These are phyloP conservation scores for Sanderia malayensis DNA, from an alignment of 30 jellyfish, hydroid and myxozoan genomes.

Conservation along the genomic window DNA sequence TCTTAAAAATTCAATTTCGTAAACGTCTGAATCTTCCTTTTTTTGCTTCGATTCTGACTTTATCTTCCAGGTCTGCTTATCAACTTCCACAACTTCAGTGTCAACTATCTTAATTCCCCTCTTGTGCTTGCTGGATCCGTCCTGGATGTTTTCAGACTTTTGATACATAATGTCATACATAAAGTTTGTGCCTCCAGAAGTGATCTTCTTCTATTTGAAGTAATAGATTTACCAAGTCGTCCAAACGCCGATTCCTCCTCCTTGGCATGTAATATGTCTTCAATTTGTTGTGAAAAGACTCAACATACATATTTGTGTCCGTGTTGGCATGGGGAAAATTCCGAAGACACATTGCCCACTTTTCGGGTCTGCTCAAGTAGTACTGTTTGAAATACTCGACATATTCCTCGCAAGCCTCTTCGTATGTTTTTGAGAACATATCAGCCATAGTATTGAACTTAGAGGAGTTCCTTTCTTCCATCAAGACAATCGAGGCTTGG, in stretches of 20 bases:
- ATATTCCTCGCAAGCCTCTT: slow-evolving; percentile 26
- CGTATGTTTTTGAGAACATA: slow-evolving; percentile 19
- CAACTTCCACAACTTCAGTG: too few relatives aligned
- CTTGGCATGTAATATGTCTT: slow-evolving; percentile 31
- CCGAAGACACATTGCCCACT: slow-evolving; percentile 53
- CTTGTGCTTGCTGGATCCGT: too few relatives aligned
- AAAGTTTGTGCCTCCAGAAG: too few relatives aligned
- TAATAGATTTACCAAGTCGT: slow-evolving; percentile 30
- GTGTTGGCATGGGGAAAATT: slow-evolving; percentile 47
- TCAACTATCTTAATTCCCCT: too few relatives aligned
- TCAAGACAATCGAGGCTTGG: slow-evolving; percentile 34
- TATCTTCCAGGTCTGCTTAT: too few relatives aligned
- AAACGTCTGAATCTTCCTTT: background rate
- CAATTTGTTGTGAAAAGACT: slow-evolving; percentile 41
- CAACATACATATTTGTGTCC: slow-evolving; percentile 41
- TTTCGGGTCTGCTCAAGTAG: slow-evolving; percentile 50
- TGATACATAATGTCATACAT: too few relatives aligned
- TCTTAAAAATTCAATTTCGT: background rate
- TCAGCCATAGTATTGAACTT: slow-evolving; percentile 47
- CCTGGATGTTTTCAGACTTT: too few relatives aligned
- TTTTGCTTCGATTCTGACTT: too few relatives aligned
- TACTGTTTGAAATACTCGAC: slow-evolving; percentile 26
- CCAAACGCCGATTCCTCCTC: slow-evolving; percentile 19
- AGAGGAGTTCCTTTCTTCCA: slow-evolving; percentile 36
- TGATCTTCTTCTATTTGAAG: slow-evolving; percentile 30